Evolutionary conservation across 2,797 vertebrate genomes (phyloP).

Genomic region (Typhlichthys subterraneus): DNA sequence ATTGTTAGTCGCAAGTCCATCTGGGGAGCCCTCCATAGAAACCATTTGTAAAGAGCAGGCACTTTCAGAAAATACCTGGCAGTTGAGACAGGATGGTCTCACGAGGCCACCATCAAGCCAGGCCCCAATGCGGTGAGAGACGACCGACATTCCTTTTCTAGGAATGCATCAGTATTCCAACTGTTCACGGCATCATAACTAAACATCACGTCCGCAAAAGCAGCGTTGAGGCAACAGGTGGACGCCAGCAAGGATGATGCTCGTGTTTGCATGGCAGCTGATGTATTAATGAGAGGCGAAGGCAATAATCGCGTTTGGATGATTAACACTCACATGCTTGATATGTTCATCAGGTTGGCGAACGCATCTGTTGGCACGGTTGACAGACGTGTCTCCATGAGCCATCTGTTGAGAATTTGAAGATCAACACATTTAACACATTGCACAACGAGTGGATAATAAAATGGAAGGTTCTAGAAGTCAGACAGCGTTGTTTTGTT

Average conservation of each 20-base stretch:
- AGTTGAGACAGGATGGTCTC: too few species aligned
- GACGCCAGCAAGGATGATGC: constrained; percentile 13
- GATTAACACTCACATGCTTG: constrained; percentile 87
- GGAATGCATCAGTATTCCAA: constrained; percentile 62
- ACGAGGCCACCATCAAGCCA: constrained; percentile 17
- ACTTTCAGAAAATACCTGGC: too few species aligned
- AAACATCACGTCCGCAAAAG: constrained; percentile 44
- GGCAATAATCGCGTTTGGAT: constrained; percentile 1
- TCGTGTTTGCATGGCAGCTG: constrained; percentile 6
- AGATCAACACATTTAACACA: too few species aligned
- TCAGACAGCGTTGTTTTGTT: too few species aligned
- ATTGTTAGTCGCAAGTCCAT: too few species aligned
- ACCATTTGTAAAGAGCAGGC: too few species aligned
- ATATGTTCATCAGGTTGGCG: constrained; percentile 88
- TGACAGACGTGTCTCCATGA: constrained; percentile 87
- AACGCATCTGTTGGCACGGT: constrained; percentile 84
- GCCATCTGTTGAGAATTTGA: constrained; percentile 77
- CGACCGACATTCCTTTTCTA: constrained; percentile 57
- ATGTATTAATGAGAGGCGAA: constrained; percentile 5
- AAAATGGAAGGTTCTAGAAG: too few species aligned
- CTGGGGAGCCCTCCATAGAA: too few species aligned
- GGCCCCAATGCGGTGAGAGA: constrained; percentile 50
- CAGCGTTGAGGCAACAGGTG: constrained; percentile 42
- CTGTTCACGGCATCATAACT: constrained; percentile 55
- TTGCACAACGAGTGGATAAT: too few species aligned